Evolutionary conservation across 2,797 vertebrate species (phyloP).

Genomic region (Enteromius fasciolatus): DNA sequence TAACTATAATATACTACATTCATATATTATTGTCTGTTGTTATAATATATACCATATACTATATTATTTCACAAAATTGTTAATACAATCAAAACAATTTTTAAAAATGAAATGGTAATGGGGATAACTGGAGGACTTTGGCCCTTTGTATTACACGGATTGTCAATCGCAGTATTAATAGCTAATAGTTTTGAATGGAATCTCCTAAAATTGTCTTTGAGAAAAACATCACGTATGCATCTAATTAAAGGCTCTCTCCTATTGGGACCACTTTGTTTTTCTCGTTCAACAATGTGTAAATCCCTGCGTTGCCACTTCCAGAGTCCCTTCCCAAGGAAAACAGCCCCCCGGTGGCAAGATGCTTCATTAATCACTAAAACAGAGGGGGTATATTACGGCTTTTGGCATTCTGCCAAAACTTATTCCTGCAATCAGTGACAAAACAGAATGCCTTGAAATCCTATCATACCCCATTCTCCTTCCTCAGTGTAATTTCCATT

Average conservation of each 20-base stretch:
- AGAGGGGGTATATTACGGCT: constrained; percentile 50
- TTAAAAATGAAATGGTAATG: background rate
- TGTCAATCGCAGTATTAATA: background rate
- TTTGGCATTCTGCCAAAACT: constrained; percentile 57
- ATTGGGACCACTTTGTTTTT: constrained; percentile 56
- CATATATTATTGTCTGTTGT: too few species aligned
- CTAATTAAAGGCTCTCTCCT: constrained; percentile 53
- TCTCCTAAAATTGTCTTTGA: constrained; percentile 23
- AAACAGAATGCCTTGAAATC: constrained; percentile 64
- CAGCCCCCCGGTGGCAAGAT: constrained; percentile 55
- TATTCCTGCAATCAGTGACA: constrained; percentile 52
- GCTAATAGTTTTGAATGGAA: constrained; percentile 30
- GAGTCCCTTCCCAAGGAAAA: constrained; percentile 64
- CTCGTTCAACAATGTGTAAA: constrained; percentile 61
- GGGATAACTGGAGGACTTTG: background rate
- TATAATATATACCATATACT: too few species aligned
- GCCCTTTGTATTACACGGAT: too few species aligned
- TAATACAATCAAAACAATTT: too few species aligned
- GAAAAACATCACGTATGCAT: constrained; percentile 55
- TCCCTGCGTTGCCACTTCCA: constrained; percentile 54
- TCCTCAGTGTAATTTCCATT: constrained; percentile 48
- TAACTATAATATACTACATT: too few species aligned
- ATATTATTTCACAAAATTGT: too few species aligned
- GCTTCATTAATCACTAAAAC: constrained; percentile 61
- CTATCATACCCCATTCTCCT: constrained; percentile 38